These are phyloP conservation scores for Spinibarbus caldwelli DNA, from an alignment of 2,797 vertebrate genomes.

Conservation along the genomic window DNA sequence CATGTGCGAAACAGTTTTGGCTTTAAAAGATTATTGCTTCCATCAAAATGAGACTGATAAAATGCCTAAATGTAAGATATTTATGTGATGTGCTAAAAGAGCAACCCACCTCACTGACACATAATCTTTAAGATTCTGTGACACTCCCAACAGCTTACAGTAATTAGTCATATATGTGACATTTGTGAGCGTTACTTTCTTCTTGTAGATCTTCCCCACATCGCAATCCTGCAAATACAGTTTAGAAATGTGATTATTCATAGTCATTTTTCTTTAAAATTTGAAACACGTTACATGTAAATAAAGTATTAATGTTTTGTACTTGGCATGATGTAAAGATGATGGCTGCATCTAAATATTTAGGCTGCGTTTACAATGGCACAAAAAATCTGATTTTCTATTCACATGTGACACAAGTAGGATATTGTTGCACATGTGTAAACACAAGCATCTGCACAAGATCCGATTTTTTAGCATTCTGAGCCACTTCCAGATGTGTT, in stretches of 20 bases:
- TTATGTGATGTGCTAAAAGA: not conserved
- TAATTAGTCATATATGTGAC: slow-evolving; percentile 80
- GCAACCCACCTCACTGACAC: slow-evolving; percentile 81
- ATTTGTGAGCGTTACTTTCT: slow-evolving; percentile 86
- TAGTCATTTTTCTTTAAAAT: not conserved
- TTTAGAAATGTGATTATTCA: slow-evolving; percentile 3
- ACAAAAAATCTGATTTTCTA: too few relatives aligned
- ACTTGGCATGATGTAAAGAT: not conserved
- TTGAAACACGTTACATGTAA: not conserved
- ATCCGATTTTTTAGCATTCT: too few relatives aligned
- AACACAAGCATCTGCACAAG: too few relatives aligned
- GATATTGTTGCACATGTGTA: too few relatives aligned
- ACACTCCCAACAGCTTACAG: slow-evolving; percentile 84
- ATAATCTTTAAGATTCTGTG: slow-evolving; percentile 79
- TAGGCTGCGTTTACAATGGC: not conserved
- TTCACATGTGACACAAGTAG: too few relatives aligned
- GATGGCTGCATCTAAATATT: not conserved
- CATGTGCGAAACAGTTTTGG: not conserved
- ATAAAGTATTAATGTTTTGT: not conserved
- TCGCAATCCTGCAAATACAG: slow-evolving; percentile 87
- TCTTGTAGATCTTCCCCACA: slow-evolving; percentile 86
- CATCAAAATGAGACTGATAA: not conserved
- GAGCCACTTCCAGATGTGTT: too few relatives aligned
- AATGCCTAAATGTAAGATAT: not conserved
- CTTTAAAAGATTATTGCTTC: not conserved